Conservation (phyloP, 1,140 invertebrate species). For the Pantala flavescens region DNA sequence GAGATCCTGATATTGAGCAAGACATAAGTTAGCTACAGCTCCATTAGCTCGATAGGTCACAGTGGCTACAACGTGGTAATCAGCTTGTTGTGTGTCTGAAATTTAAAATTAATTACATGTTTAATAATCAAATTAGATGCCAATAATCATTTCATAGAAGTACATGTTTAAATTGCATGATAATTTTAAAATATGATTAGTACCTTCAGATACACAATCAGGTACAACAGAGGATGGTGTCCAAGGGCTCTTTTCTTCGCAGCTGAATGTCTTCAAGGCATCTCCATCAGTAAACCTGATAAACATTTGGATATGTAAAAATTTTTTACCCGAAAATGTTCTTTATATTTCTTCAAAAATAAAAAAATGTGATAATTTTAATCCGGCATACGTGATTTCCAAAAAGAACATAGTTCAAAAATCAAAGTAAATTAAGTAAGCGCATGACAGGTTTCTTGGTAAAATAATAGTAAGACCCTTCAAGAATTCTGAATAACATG, state of each 20-base stretch:
- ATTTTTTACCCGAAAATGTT: not conserved
- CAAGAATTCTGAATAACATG: too few species aligned
- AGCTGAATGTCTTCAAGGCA: constrained; percentile 73
- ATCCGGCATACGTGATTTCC: too few species aligned
- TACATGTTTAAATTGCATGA: constrained; percentile 3
- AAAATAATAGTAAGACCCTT: too few species aligned
- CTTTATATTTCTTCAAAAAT: not conserved
- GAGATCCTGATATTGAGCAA: constrained; percentile 75
- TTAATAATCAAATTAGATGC: constrained; percentile 17
- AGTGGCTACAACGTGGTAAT: constrained; percentile 82
- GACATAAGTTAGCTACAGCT: constrained; percentile 68
- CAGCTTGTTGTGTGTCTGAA: constrained; percentile 79
- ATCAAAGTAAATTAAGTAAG: too few species aligned
- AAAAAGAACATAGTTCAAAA: too few species aligned
- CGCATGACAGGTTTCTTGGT: too few species aligned
- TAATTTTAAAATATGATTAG: not conserved
- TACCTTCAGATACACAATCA: constrained; percentile 85
- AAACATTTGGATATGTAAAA: constrained; percentile 13
- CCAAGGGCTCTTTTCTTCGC: constrained; percentile 69
- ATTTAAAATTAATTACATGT: constrained; percentile 28
- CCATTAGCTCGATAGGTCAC: constrained; percentile 83
- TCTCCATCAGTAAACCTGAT: constrained; percentile 80
- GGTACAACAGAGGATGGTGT: constrained; percentile 75
- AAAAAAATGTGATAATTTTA: not conserved
- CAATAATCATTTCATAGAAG: not conserved